Evolutionary conservation across 2,113 vertebrate genomes (phyloP).

Genomic region (Charina bottae): DNA sequence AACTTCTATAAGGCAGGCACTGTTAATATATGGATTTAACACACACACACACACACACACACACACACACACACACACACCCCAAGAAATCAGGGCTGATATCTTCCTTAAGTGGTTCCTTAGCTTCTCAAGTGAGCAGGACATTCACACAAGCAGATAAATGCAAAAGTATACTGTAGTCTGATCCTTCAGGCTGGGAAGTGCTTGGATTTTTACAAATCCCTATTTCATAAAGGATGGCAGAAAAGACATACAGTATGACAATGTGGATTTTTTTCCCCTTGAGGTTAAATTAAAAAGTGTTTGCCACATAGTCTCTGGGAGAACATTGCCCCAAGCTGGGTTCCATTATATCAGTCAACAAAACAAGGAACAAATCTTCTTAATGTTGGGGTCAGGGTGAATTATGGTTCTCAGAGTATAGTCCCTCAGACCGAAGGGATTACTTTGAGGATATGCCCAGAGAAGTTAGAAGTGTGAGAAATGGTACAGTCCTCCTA

Average conservation of each 20-base stretch:
- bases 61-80: no score
- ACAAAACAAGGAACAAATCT: background rate
- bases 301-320: no score
- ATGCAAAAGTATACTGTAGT: background rate
- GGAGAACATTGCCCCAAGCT: no score
- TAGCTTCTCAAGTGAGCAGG: background rate
- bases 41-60: no score
- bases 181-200: background rate
- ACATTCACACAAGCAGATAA: background rate
- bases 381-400: background rate
- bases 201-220: background rate
- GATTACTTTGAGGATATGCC: no score
- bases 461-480: no score
- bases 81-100: background rate
- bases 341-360: background rate
- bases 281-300: background rate
- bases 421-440: background rate
- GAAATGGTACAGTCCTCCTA: no score
- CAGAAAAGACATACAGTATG: background rate
- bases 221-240: background rate
- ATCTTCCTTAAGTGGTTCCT: background rate
- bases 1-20: background rate
- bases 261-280: background rate
- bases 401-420: background rate
- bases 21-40: no score